Base-by-base conservation (phyloP, 2,888 invertebrate species). In the Phaonia tiefii region DNA sequence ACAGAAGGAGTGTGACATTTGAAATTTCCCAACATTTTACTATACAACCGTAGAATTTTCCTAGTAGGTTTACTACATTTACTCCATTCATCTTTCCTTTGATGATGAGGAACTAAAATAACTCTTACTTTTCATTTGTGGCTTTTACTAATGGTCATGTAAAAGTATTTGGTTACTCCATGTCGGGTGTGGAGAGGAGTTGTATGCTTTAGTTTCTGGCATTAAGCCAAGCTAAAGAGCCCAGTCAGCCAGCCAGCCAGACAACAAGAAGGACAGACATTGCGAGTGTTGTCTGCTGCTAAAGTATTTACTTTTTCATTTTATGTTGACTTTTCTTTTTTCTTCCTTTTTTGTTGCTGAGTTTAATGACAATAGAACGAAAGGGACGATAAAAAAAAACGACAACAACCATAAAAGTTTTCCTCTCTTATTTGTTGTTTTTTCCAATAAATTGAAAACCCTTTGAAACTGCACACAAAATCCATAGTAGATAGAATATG, bases 81-180 rank as follows among this genome's bases (percentile, higher is more conserved):
- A 5, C 31, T 8, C 31, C 31, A 8, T 31, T 31, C 31, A 31
- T 8, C 8, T 3, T 8, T 5, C 31, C 5, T 42, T 58, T 5
- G 8, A 10, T 22, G 26, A n/a, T 26, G 31, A 58, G 69, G 37
- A 51, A 5, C 31, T 3, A 75, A 51, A 26, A 67, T 31, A 78
- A 81, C 81, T 81, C 72, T 81, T 78, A 81, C 81, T 81, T 81
- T 81, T 78, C 67, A 75, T 67, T 60, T 3, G 51, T 20, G 51
- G 22, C 15, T 7, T 20, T 39, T 74, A 11, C 63, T 63, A 63
- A 63, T 63, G 63, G 42, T 17, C 39, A 42, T 63, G 63, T 17
- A 39, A 4, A 58, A 31, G 10, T 15, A 51, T 66, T 75, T 31
- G 17, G 15, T 58, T 65, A 60, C 42, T 51, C 31, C 51, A 7